Percentiles rank a stretch among this genome's conserved stretches.
Evolutionary conservation across 2,113 vertebrate genomes (phyloP).

Genomic region (Pycnonotus jocosus): DNA sequence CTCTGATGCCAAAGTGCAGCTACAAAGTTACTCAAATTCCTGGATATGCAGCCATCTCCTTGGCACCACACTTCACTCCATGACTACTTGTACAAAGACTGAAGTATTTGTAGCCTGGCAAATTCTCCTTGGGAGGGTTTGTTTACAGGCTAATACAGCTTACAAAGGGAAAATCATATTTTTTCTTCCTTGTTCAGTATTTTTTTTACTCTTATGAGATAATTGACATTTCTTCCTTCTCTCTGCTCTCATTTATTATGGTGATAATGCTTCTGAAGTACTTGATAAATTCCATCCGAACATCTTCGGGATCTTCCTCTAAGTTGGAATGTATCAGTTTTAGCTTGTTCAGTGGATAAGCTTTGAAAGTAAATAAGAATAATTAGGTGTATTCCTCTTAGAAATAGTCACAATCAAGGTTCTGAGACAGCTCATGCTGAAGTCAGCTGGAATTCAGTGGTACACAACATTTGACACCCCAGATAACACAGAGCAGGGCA

Average conservation of each 20-base stretch:
- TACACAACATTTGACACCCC: background rate
- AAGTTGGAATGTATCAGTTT: conserved; percentile 87
- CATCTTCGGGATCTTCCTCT: conserved; percentile 89
- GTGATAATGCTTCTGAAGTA: conserved; percentile 83
- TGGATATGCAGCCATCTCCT: background rate
- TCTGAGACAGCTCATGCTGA: background rate
- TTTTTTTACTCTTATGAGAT: conserved; percentile 71
- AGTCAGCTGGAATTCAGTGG: background rate
- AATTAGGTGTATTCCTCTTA: background rate
- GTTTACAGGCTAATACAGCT: background rate
- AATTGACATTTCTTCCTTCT: conserved; percentile 92
- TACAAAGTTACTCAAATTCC: background rate
- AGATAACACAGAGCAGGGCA: background rate
- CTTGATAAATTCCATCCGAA: conserved; percentile 81
- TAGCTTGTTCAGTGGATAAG: conserved; percentile 80
- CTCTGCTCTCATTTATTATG: conserved; percentile 86
- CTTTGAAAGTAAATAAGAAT: conserved; percentile 63
- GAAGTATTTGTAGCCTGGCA: background rate
- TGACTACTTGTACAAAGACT: background rate
- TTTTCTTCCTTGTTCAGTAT: background rate
- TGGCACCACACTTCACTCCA: background rate
- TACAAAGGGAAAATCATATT: background rate
- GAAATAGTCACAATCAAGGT: background rate
- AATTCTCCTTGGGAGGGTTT: background rate
- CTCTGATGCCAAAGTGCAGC: background rate